Evolutionary conservation across 2,888 invertebrate species (phyloP).

Genomic region (Diarsia brunnea): DNA sequence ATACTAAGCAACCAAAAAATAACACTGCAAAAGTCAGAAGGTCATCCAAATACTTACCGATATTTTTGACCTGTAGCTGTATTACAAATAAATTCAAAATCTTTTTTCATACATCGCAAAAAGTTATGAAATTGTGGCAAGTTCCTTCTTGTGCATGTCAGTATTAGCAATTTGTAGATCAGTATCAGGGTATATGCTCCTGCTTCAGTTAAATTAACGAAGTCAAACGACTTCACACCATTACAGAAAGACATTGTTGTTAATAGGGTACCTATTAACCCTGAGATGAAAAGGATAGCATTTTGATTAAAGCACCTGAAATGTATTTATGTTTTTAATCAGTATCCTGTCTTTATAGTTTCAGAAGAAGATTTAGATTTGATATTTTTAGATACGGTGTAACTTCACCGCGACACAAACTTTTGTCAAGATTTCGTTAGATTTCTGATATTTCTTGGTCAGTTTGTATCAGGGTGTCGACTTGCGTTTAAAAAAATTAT

Average conservation of each 20-base stretch:
- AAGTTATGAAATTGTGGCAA: constrained; percentile 73
- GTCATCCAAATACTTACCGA: constrained; percentile 12
- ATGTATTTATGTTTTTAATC: constrained; percentile 21
- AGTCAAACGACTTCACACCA: constrained; percentile 68
- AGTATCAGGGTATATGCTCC: constrained; percentile 75
- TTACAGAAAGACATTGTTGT: constrained; percentile 59
- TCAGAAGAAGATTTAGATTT: background rate
- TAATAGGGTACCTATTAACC: constrained; percentile 2
- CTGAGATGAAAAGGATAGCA: constrained; percentile 39
- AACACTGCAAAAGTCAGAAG: background rate
- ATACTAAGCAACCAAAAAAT: background rate
- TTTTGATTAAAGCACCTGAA: constrained; percentile 69
- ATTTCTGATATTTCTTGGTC: too few relatives aligned
- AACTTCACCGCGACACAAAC: background rate
- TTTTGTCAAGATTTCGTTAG: background rate
- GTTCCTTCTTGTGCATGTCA: constrained; percentile 70
- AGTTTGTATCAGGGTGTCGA: too few relatives aligned
- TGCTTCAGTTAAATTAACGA: constrained; percentile 73
- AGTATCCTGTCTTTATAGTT: background rate
- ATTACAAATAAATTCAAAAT: constrained; percentile 76
- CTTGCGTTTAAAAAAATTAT: background rate
- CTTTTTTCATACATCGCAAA: constrained; percentile 70
- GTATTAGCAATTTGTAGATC: constrained; percentile 72
- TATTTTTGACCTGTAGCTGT: constrained; percentile 44
- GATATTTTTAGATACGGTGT: background rate